Percentiles rank a stretch among this genome's conserved stretches.
phyloP scores from a whole-genome alignment of 2,113 vertebrate genomes.

The Amphilophus citrinellus region DNA sequence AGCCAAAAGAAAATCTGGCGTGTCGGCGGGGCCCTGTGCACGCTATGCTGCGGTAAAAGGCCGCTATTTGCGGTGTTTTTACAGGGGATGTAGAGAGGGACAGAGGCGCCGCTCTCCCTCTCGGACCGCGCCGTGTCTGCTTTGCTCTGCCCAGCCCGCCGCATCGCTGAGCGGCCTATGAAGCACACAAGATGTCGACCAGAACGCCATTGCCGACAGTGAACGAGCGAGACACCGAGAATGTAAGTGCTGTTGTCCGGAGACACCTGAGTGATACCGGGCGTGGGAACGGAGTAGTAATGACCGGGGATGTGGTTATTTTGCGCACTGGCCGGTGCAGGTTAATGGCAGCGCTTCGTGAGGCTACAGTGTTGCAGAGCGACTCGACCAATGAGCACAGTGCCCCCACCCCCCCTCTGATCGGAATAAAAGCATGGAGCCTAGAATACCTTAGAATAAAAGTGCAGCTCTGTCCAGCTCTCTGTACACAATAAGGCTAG shows the following conservation, averaged over 20 bases:
- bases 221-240: slow-evolving; percentile 94
- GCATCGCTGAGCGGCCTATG: slow-evolving; percentile 76
- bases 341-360: slow-evolving; percentile 52
- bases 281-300: background rate
- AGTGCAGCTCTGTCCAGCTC: slow-evolving; percentile 43
- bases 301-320: slow-evolving; percentile 3
- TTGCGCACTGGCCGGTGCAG: slow-evolving; percentile 43
- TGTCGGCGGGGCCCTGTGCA: slow-evolving; percentile 47
- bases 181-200: slow-evolving; percentile 91
- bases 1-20: slow-evolving; percentile 57
- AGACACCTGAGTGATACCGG: slow-evolving; percentile 40
- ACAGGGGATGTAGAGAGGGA: slow-evolving; percentile 77
- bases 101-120: slow-evolving; percentile 58
- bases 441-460: slow-evolving; percentile 39
- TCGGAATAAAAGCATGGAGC: slow-evolving; percentile 41
- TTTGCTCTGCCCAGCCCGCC: slow-evolving; percentile 70
- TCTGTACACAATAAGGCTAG: slow-evolving; percentile 17
- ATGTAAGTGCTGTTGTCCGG: slow-evolving; percentile 80
- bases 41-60: slow-evolving; percentile 72
- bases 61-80: slow-evolving; percentile 70
- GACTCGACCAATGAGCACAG: slow-evolving; percentile 50
- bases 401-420: background rate
- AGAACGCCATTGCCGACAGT: slow-evolving; percentile 96
- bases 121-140: slow-evolving; percentile 68
- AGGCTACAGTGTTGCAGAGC: slow-evolving; percentile 50